Base-by-base conservation (phyloP, 1,140 invertebrate species). In the Chironomus tepperi region DNA sequence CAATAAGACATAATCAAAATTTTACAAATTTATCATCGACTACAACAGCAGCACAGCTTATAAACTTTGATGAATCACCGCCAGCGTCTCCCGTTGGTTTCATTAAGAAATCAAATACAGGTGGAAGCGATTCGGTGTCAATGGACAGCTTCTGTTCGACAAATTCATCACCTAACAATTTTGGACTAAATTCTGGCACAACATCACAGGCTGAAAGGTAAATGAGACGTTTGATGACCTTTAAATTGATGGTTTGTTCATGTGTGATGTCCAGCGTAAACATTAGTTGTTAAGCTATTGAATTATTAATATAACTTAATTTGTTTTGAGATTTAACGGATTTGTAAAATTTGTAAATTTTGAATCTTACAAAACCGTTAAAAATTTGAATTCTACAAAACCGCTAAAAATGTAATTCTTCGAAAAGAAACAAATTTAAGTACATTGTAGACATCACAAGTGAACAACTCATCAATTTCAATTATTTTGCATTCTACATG, bases 221-320 rank as follows among this genome's bases (percentile, higher is more conserved):
- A n/a, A 83, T 75, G 81, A 81, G 47, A 82, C 86, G 74, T 79
- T 89, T 10, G 88, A 90, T 79, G 89, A 88, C 21, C 84, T 90
- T 0, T 90, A 89, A 79, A 86, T 91, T 2, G 88, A 91, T 74
- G 91, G 90, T 79, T 91, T n/a, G n/a, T n/a, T n/a, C n/a, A n/a
- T n/a, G n/a, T n/a, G n/a, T n/a, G n/a, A n/a, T n/a, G n/a, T n/a
- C n/a, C n/a, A n/a, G n/a, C n/a, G n/a, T n/a, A n/a, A n/a, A n/a
- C n/a, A n/a, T n/a, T n/a, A n/a, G n/a, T n/a, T n/a, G n/a, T n/a
- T n/a, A n/a, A n/a, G n/a, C n/a, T n/a, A n/a, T n/a, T n/a, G n/a
- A n/a, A n/a, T n/a, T n/a, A n/a, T n/a, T n/a, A n/a, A n/a, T n/a
- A n/a, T n/a, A n/a, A n/a, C n/a, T n/a, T n/a, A n/a, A n/a, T n/a